Evolutionary conservation across 2,797 vertebrate genomes (phyloP), one percentile per base, ranked within the genome.

Genomic region (Sebastes glaucus): DNA sequence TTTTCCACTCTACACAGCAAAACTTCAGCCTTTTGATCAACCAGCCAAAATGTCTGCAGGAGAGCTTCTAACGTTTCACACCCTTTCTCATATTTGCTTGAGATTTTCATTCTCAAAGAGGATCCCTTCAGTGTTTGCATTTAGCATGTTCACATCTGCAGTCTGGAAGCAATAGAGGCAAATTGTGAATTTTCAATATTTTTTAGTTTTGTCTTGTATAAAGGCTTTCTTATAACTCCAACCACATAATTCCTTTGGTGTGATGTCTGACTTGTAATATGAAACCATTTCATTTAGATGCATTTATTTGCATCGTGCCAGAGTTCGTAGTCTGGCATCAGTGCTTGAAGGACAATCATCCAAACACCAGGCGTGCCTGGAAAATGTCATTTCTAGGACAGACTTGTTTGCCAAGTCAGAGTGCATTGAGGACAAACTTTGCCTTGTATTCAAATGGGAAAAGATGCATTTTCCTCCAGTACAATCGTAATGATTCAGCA

Each of bases 361-460:
- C 80, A 84, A 89, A 76, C 25, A 25, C 64, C 25, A 76, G 53
- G 10, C 74, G 8, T 46, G 49, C 49, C 75, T 73, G 64, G 74
- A 80, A 86, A 87, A 68, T 57, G 32, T n/a, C 1, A 32, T 64
- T 71, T 81, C 7, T 20, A 33, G n/a, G 18, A 73, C 30, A 63
- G 46, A 62, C 53, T 56, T 81, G 33, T 76, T 85, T 84, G 83
- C 85, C 86, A 87, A 87, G 78, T 69, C 59, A 32, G 80, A 85
- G 84, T 81, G 82, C 75, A 89, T 71, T 78, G 74, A 92, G 83
- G 86, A 74, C 76, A 77, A 83, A 81, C 63, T 61, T 67, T 66
- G 35, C 71, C 33, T 63, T 70, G 53, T 64, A 59, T 74, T 79
- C 75, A 78, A 66, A 80, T 62, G 28, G 2, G 52, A 27, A 55